Evolutionary conservation across 2,888 invertebrate genomes (phyloP).

Genomic region (Andrena minutula): DNA sequence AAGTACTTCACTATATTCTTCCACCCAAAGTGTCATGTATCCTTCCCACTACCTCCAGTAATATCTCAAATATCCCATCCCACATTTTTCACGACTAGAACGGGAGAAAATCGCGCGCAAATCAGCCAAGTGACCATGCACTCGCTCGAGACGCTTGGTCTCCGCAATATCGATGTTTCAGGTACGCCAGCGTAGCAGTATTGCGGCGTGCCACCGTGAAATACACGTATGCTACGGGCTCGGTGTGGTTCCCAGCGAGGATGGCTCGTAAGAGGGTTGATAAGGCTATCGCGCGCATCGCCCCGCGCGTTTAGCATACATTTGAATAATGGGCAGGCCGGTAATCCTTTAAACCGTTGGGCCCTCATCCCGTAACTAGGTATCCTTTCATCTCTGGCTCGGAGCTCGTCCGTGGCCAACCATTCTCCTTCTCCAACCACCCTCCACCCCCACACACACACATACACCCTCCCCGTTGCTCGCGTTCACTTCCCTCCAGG

Average conservation of each 20-base stretch:
- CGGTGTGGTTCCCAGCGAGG: conserved; percentile 58
- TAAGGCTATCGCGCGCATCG: conserved; percentile 84
- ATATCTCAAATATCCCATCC: too few relatives aligned
- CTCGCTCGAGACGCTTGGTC: conserved; percentile 18
- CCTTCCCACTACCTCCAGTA: too few relatives aligned
- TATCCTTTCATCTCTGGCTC: conserved; percentile 84
- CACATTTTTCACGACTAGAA: background rate
- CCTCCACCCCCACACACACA: conserved; percentile 1
- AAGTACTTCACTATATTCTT: background rate
- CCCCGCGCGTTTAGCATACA: conserved; percentile 84
- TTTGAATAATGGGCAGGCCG: conserved; percentile 85
- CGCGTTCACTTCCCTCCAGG: conserved; percentile 52
- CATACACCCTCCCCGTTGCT: conserved; percentile 22
- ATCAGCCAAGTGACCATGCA: background rate
- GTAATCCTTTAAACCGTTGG: conserved; percentile 84
- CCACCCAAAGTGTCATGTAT: too few relatives aligned
- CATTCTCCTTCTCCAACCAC: conserved; percentile 52
- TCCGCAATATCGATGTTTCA: conserved; percentile 49
- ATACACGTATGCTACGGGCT: conserved; percentile 59
- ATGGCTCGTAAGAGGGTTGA: conserved; percentile 80
- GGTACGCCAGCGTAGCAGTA: conserved; percentile 34
- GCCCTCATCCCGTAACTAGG: conserved; percentile 84
- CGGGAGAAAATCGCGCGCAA: background rate
- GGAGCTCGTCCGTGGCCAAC: conserved; percentile 73
- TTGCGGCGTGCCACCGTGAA: conserved; percentile 68